phyloP scores from a whole-genome alignment of 1,140 invertebrate genomes.

The Holotrichia oblita region DNA sequence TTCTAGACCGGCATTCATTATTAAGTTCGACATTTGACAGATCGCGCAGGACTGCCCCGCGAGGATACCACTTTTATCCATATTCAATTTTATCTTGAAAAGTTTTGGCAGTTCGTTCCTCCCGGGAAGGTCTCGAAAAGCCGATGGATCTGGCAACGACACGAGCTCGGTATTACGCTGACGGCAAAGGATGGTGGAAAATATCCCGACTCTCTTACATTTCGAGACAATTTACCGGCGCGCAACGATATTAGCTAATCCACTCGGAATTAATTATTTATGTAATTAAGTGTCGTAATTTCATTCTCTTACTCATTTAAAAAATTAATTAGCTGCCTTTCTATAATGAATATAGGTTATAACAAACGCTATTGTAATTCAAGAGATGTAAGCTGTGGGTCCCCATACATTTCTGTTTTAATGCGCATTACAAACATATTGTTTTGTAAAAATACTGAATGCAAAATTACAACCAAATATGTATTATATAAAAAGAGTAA shows the following conservation, averaged over 20 bases:
- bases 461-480: background rate
- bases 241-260: constrained; percentile 28
- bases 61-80: constrained; percentile 53
- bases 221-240: constrained; percentile 25
- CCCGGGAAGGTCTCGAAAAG: constrained; percentile 43
- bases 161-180: constrained; percentile 23
- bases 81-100: constrained; percentile 55
- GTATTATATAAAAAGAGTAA: background rate
- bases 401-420: background rate
- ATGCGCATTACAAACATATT: background rate
- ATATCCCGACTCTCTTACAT: constrained; percentile 25
- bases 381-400: background rate
- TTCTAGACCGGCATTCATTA: constrained; percentile 40
- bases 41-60: constrained; percentile 42
- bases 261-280: constrained; percentile 35
- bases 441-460: background rate
- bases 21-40: constrained; percentile 43
- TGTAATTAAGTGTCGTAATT: constrained; percentile 34
- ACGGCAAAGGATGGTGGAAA: constrained; percentile 18
- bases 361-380: too few species aligned
- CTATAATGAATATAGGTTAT: background rate
- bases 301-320: background rate
- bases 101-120: constrained; percentile 52
- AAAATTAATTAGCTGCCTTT: constrained; percentile 10
- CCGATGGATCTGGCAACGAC: constrained; percentile 30